Evolutionary conservation across 2,888 invertebrate species (phyloP).

Genomic region (Yponomeuta cagnagella): DNA sequence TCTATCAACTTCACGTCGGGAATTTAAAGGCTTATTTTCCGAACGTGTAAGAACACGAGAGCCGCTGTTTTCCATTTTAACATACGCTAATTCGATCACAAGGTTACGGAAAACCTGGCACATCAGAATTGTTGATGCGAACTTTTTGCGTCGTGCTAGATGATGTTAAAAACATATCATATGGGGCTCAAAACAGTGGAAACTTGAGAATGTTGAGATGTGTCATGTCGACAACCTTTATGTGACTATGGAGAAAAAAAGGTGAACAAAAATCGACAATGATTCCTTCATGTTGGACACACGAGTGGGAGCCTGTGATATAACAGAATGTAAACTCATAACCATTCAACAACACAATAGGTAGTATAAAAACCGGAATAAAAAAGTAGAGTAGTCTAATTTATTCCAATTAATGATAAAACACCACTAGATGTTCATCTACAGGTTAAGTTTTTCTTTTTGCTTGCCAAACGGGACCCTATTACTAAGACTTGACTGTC

Average conservation of each 20-base stretch:
- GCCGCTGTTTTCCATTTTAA: neutral
- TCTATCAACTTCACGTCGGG: neutral
- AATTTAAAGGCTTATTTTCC: neutral
- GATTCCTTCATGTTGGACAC: conserved; percentile 1
- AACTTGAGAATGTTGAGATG: neutral
- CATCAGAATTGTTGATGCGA: conserved; percentile 59
- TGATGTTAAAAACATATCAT: conserved; percentile 64
- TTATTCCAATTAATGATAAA: no score
- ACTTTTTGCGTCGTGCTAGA: conserved; percentile 50
- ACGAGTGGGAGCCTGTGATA: neutral
- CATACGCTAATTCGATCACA: conserved; percentile 50
- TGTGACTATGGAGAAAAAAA: neutral
- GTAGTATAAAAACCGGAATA: no score
- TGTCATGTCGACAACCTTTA: conserved; percentile 54
- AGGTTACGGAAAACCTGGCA: conserved; percentile 54
- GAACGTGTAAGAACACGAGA: neutral
- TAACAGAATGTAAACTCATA: no score
- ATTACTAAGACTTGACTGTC: no score
- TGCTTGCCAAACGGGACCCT: no score
- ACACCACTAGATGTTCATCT: no score
- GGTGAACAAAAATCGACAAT: neutral
- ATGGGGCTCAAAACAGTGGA: conserved; percentile 38
- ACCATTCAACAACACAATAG: no score
- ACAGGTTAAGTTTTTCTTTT: no score
- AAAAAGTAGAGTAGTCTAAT: no score